These are phyloP conservation scores for Acrocera orbiculus DNA, from an alignment of 2,888 invertebrate genomes.

Conservation along the genomic window DNA sequence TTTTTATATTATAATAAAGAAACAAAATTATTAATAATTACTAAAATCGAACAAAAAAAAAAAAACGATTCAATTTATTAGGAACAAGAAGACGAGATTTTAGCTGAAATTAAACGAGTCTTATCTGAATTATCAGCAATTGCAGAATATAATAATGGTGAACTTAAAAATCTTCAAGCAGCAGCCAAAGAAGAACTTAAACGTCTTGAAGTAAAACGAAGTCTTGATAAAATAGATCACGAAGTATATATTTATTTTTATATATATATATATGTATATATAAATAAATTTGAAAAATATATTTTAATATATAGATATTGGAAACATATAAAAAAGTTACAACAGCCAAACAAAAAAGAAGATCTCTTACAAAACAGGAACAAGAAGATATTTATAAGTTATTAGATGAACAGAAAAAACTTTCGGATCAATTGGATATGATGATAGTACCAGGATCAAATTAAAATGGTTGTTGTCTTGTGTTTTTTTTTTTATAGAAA, in stretches of 20 bases:
- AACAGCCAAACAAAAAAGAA: constrained; percentile 63
- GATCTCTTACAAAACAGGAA: constrained; percentile 59
- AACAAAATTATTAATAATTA: not conserved
- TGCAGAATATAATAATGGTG: constrained; percentile 61
- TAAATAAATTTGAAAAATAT: constrained; percentile 6
- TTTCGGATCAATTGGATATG: constrained; percentile 26
- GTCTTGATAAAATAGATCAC: constrained; percentile 52
- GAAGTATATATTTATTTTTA: constrained; percentile 31
- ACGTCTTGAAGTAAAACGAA: constrained; percentile 57
- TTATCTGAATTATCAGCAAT: constrained; percentile 63
- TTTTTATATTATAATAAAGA: constrained; percentile 13
- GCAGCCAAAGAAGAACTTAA: constrained; percentile 63
- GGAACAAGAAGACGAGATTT: constrained; percentile 66
- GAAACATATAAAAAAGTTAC: constrained; percentile 73
- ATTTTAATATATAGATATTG: constrained; percentile 35
- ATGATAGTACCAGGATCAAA: constrained; percentile 12
- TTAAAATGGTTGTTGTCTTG: no score
- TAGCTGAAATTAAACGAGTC: constrained; percentile 72
- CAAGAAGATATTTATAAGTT: constrained; percentile 61
- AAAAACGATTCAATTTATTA: not conserved
- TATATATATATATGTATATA: not conserved
- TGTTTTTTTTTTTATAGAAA: no score
- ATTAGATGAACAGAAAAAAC: constrained; percentile 43
- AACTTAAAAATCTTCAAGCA: constrained; percentile 48
- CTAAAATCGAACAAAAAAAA: not conserved